Percentiles rank a stretch among this genome's conserved stretches.
These are phyloP conservation scores for Tetheella fluctuosa DNA, from an alignment of 2,888 invertebrate genomes.

Conservation along the genomic window DNA sequence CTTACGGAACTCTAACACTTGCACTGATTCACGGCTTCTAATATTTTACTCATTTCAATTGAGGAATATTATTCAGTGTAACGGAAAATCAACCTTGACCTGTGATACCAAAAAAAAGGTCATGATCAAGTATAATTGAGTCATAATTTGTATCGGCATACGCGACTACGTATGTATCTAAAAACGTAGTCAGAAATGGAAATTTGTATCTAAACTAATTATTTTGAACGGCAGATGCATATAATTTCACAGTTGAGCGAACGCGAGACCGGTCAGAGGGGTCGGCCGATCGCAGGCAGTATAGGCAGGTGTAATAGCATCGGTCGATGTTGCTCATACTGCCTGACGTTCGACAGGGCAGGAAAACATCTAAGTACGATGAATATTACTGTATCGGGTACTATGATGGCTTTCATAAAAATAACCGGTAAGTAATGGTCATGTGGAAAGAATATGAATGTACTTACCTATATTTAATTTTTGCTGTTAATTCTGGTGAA, in stretches of 20 bases:
- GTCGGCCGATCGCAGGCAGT: conserved; percentile 52
- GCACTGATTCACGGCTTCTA: not conserved
- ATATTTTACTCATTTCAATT: not conserved
- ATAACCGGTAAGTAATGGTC: too few relatives aligned
- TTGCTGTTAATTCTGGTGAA: too few relatives aligned
- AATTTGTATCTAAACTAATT: conserved; percentile 13
- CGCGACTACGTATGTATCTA: not conserved
- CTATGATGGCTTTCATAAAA: not conserved
- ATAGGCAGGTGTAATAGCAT: conserved; percentile 68
- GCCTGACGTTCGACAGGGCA: conserved; percentile 17
- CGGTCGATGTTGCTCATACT: conserved; percentile 26
- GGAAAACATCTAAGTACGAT: not conserved
- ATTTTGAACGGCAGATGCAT: conserved; percentile 65
- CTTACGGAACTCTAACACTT: too few relatives aligned
- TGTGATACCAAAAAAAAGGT: not conserved
- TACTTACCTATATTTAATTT: too few relatives aligned
- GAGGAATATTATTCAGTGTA: not conserved
- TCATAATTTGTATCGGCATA: not conserved
- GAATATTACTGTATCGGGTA: not conserved
- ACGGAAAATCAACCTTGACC: conserved; percentile 1
- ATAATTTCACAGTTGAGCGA: conserved; percentile 78
- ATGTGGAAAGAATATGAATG: too few relatives aligned
- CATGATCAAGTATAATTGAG: not conserved
- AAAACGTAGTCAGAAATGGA: not conserved
- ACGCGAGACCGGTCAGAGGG: conserved; percentile 70